Evolutionary conservation across 2,113 vertebrate genomes (phyloP).

Genomic region (Nanorana parkeri): DNA sequence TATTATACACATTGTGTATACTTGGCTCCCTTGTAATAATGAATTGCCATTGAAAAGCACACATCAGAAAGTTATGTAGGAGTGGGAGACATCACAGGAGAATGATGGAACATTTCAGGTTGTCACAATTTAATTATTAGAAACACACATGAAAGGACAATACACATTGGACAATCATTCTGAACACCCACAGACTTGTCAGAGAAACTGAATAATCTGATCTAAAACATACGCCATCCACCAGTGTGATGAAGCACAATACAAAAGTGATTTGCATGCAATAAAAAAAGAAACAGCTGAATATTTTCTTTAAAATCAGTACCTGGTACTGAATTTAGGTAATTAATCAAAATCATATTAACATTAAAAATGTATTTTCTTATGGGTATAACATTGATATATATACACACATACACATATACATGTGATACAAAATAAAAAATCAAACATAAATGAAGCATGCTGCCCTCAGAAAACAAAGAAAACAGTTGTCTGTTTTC

Average conservation of each 20-base stretch:
- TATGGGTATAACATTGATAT: too few relatives aligned
- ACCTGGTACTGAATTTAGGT: too few relatives aligned
- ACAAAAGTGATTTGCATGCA: conserved; percentile 3
- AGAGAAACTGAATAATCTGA: conserved; percentile 42
- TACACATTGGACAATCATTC: conserved; percentile 48
- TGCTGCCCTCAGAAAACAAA: too few relatives aligned
- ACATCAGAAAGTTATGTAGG: conserved; percentile 38
- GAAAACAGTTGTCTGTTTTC: too few relatives aligned
- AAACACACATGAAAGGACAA: conserved; percentile 46
- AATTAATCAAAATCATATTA: too few relatives aligned
- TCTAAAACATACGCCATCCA: conserved; percentile 21
- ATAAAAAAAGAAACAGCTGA: background rate
- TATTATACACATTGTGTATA: background rate
- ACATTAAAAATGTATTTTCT: too few relatives aligned
- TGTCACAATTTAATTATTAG: conserved; percentile 55
- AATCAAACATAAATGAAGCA: too few relatives aligned
- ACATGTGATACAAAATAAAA: too few relatives aligned
- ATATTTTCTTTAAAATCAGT: too few relatives aligned
- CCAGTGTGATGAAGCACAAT: conserved; percentile 13
- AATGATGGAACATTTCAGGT: conserved; percentile 44
- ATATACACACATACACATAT: too few relatives aligned
- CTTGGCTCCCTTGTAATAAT: conserved; percentile 21
- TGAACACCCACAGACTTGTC: conserved; percentile 53
- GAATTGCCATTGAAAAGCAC: background rate
- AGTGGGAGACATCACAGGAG: conserved; percentile 31